A percentile compares a stretch with the other conserved stretches of the same genome.
phyloP scores from a whole-genome alignment of 2,113 vertebrate species.

The Brachyistius frenatus region DNA sequence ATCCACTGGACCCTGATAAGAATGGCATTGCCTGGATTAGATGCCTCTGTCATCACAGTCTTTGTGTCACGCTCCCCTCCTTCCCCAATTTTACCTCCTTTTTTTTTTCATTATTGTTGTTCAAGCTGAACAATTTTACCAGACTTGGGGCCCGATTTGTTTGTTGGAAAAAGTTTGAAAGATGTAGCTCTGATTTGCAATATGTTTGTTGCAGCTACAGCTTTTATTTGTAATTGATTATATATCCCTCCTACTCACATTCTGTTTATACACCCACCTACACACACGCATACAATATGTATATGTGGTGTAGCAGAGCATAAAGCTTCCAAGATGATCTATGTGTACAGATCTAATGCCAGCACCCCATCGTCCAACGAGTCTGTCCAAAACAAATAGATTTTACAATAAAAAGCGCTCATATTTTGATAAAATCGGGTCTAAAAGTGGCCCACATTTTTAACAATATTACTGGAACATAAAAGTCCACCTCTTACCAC shows the following conservation, averaged over 20 bases:
- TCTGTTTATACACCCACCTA: slow-evolving; percentile 2
- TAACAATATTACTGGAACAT: slow-evolving; percentile 71
- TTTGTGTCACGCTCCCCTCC: slow-evolving; percentile 76
- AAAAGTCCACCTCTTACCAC: slow-evolving; percentile 62
- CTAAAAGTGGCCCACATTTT: slow-evolving; percentile 63
- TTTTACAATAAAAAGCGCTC: slow-evolving; percentile 62
- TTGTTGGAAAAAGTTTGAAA: slow-evolving; percentile 47
- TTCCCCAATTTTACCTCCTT: slow-evolving; percentile 62
- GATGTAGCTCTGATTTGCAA: slow-evolving; percentile 34
- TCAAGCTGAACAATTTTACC: slow-evolving; percentile 59
- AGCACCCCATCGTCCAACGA: slow-evolving; percentile 19
- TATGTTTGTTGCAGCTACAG: slow-evolving; percentile 8
- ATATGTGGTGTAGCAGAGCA: slow-evolving; percentile 12
- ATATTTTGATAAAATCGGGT: slow-evolving; percentile 63
- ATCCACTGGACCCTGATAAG: slow-evolving; percentile 88
- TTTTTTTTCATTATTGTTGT: slow-evolving; percentile 72
- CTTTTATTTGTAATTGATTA: slow-evolving; percentile 20
- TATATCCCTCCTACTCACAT: not conserved
- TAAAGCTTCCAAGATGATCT: slow-evolving; percentile 39
- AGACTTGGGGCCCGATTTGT: slow-evolving; percentile 40
- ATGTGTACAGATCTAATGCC: slow-evolving; percentile 30
- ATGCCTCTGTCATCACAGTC: slow-evolving; percentile 81
- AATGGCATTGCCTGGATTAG: slow-evolving; percentile 87
- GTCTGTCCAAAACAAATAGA: slow-evolving; percentile 67
- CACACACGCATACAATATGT: slow-evolving; percentile 2